A percentile compares a stretch with the other conserved stretches of the same genome.
Evolutionary conservation across 2,888 invertebrate genomes (phyloP).

Genomic region (Eristalis pertinax): DNA sequence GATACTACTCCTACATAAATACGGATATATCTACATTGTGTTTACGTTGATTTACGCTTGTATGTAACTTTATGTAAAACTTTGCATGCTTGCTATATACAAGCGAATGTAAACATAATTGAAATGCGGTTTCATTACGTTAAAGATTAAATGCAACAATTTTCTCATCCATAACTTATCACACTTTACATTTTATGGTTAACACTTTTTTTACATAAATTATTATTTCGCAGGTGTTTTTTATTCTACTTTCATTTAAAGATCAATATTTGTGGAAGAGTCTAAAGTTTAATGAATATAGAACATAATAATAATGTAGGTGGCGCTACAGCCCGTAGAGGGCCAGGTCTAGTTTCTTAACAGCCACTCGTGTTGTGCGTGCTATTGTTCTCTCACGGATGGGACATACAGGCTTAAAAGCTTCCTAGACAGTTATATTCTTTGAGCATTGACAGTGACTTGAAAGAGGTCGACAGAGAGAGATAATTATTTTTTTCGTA

Average conservation of each 20-base stretch:
- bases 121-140: not conserved
- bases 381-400: too few species aligned
- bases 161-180: not conserved
- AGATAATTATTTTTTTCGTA: too few species aligned
- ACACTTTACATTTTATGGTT: not conserved
- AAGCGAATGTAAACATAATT: not conserved
- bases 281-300: not conserved
- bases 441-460: too few species aligned
- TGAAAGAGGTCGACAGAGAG: too few species aligned
- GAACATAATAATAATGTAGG: too few species aligned
- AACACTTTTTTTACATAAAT: not conserved
- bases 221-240: not conserved
- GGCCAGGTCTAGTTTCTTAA: too few species aligned
- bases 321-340: too few species aligned
- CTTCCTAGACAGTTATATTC: too few species aligned
- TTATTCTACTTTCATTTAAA: not conserved
- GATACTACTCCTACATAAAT: conserved; percentile 26
- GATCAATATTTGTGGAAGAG: not conserved
- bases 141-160: not conserved
- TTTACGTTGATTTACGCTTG: not conserved
- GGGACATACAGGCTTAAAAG: too few species aligned
- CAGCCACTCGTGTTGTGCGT: too few species aligned
- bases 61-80: not conserved
- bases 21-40: not conserved
- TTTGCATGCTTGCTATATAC: not conserved